These are phyloP conservation scores for Rhagonycha fulva DNA, from an alignment of 2,888 invertebrate genomes.

Conservation along the genomic window DNA sequence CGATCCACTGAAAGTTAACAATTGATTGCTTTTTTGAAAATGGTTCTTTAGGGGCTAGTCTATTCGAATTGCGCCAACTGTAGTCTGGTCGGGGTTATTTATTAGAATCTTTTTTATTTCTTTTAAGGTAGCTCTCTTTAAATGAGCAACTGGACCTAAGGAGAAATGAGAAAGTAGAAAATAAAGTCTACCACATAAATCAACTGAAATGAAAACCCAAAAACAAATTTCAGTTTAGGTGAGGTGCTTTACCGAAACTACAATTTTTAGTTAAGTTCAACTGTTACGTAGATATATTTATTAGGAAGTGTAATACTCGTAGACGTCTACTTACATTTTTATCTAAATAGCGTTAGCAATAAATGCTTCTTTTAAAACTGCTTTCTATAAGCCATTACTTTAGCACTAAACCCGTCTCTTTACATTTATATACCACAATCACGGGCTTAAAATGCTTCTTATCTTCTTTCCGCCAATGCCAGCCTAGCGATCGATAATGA, in stretches of 20 bases:
- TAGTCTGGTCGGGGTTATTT: slow-evolving; percentile 23
- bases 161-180: slow-evolving; percentile 25
- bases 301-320: slow-evolving; percentile 10
- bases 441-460: slow-evolving; percentile 30
- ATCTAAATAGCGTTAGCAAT: slow-evolving; percentile 29
- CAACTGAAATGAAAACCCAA: slow-evolving; percentile 13
- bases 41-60: slow-evolving; percentile 21
- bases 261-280: not conserved
- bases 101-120: slow-evolving; percentile 23
- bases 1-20: slow-evolving; percentile 6
- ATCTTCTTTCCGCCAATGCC: slow-evolving; percentile 29
- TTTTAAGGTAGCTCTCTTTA: slow-evolving; percentile 25
- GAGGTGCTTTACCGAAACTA: not conserved
- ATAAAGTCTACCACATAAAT: slow-evolving; percentile 27
- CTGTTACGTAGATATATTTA: slow-evolving; percentile 13
- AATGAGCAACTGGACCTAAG: slow-evolving; percentile 26
- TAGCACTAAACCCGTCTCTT: slow-evolving; percentile 30
- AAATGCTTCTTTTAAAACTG: slow-evolving; percentile 28
- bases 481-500: slow-evolving; percentile 30
- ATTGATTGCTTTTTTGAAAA: slow-evolving; percentile 23
- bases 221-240: slow-evolving; percentile 3
- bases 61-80: slow-evolving; percentile 25
- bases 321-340: slow-evolving; percentile 22
- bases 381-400: slow-evolving; percentile 30
- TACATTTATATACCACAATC: slow-evolving; percentile 30